These are phyloP conservation scores for Odiellus spinosus DNA, from an alignment of 2,888 invertebrate genomes.

Conservation along the genomic window DNA sequence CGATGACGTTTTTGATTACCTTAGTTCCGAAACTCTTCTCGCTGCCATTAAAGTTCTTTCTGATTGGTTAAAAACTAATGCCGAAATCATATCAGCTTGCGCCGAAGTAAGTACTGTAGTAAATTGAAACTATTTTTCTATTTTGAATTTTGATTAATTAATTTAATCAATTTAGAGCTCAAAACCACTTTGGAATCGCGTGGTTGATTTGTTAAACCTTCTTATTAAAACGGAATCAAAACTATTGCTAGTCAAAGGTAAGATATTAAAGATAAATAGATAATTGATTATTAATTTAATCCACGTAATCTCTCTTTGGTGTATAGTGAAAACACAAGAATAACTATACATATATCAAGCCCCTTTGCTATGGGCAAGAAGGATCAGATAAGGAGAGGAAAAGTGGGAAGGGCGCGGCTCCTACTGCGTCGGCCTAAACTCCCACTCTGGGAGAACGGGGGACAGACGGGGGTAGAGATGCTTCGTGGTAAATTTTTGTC, in stretches of 20 bases:
- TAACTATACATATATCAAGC: too few relatives aligned
- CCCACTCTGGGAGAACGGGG: too few relatives aligned
- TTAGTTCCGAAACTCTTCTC: constrained; percentile 25
- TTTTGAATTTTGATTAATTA: constrained; percentile 1
- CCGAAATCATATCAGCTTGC: constrained; percentile 40
- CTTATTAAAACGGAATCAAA: constrained; percentile 13
- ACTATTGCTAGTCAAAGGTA: constrained; percentile 8
- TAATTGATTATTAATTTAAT: too few relatives aligned
- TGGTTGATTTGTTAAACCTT: constrained; percentile 11
- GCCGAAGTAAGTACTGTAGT: constrained; percentile 9
- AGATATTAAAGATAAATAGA: too few relatives aligned
- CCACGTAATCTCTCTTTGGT: too few relatives aligned
- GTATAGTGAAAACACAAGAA: too few relatives aligned
- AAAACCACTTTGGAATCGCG: constrained; percentile 5
- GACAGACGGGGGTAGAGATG: too few relatives aligned
- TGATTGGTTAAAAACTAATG: constrained; percentile 68
- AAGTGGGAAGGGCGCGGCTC: too few relatives aligned
- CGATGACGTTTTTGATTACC: background rate
- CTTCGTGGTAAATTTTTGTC: too few relatives aligned
- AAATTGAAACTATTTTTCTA: background rate
- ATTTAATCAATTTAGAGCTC: constrained; percentile 7
- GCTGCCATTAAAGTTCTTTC: constrained; percentile 56
- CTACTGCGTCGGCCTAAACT: too few relatives aligned
- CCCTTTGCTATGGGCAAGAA: too few relatives aligned
- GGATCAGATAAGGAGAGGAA: too few relatives aligned